Evolutionary conservation across 2,797 vertebrate species (phyloP), one percentile per base, ranked within the genome.

Genomic region (Sphenopsis melanotis): DNA sequence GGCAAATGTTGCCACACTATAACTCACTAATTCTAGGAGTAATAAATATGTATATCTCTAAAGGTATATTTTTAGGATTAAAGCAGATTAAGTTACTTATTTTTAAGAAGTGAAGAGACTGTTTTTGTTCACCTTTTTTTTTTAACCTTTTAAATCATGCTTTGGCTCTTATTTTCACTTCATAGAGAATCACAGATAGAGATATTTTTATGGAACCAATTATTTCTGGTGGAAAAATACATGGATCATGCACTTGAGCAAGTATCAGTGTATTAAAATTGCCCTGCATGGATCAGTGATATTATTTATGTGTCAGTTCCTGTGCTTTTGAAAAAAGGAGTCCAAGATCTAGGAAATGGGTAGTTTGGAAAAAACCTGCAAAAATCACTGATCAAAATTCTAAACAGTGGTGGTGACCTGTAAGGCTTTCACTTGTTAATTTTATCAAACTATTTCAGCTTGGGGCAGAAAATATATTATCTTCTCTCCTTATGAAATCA

Each of bases 31-130:
- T 72, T 91, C 59, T 75, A 83, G 57, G 50, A 1, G 1, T 91
- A 83, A 78, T 92, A 87, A 85, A 89, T 50, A 65, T 83, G 59
- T 87, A 29, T 87, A 57, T 57, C 63, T 83, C 39, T 64, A 75
- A 81, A 75, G 12, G 29, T 83, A 78, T 90, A 78, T 96, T 94
- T 95, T 93, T 95, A 89, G 69, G 72, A 94, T 83, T 93, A 77
- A 95, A 91, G 53, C 74, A 70, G 29, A 42, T 56, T 72, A 50
- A 89, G 37, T 64, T 77, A 37, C 36, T 87, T 85, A 61, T 85
- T 93, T 93, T 91, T 80, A 80, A 85, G 61, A 83, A 78, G 53
- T 46, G 1, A 85, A 63, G 41, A 83, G 49, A 44, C 24, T 82
- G 26, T 1, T 46, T 86, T 68, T 90, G 18, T 61, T 81, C 7